These are phyloP conservation scores for Morus bassanus DNA, from an alignment of 2,797 vertebrate genomes.

Conservation along the genomic window DNA sequence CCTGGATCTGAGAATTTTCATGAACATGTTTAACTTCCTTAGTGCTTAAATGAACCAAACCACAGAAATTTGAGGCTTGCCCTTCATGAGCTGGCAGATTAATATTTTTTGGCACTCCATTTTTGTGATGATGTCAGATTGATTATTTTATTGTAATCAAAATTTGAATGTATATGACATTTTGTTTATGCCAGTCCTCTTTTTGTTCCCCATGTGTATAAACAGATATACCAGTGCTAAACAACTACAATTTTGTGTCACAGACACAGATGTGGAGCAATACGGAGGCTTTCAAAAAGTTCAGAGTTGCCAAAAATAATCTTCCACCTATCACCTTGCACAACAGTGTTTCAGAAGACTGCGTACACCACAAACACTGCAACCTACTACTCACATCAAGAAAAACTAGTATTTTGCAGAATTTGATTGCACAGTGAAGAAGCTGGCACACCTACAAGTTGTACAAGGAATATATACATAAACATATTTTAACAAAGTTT, in stretches of 20 bases:
- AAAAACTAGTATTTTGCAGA: background rate
- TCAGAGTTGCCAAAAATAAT: slow-evolving; percentile 54
- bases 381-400: background rate
- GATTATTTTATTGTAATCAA: slow-evolving; percentile 69
- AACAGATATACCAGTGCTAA: slow-evolving; percentile 68
- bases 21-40: background rate
- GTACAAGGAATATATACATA: background rate
- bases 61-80: slow-evolving; percentile 34
- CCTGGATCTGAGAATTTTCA: background rate
- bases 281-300: slow-evolving; percentile 12
- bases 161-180: slow-evolving; percentile 71
- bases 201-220: slow-evolving; percentile 71
- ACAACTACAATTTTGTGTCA: slow-evolving; percentile 63
- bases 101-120: slow-evolving; percentile 26
- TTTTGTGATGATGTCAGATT: slow-evolving; percentile 62
- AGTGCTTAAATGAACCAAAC: slow-evolving; percentile 31
- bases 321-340: slow-evolving; percentile 15
- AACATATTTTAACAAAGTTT: background rate
- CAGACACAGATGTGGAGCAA: slow-evolving; percentile 67
- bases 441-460: background rate
- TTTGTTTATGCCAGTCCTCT: slow-evolving; percentile 72
- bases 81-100: slow-evolving; percentile 52
- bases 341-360: background rate
- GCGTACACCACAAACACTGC: background rate
- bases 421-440: background rate